phyloP scores from a whole-genome alignment of 2,797 vertebrate genomes.

The Antrozous pallidus region DNA sequence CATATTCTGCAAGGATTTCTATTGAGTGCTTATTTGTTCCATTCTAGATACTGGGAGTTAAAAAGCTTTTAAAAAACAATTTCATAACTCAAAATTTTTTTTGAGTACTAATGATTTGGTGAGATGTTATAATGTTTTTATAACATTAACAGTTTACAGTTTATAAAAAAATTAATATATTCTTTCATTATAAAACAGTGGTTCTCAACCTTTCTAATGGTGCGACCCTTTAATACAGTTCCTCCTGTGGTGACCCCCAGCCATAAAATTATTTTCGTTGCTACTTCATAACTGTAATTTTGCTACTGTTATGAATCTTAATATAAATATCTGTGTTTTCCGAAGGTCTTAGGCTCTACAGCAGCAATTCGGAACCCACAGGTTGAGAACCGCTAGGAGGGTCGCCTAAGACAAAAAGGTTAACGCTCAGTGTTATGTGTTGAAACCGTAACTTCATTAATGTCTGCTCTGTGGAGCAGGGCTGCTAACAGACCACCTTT shows the following conservation, averaged over 20 bases:
- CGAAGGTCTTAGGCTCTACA: too few species aligned
- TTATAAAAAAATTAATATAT: not conserved
- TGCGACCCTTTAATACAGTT: too few species aligned
- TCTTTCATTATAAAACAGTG: not conserved
- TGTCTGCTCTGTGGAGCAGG: not conserved
- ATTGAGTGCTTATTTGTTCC: not conserved
- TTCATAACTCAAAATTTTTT: not conserved
- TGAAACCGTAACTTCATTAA: not conserved
- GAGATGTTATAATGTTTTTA: not conserved
- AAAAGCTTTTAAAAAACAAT: not conserved
- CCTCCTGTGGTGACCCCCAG: too few species aligned
- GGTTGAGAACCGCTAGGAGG: too few species aligned
- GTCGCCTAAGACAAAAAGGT: too few species aligned
- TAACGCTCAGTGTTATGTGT: not conserved
- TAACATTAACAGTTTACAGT: not conserved
- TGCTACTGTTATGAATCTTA: too few species aligned
- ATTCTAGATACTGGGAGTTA: conserved; percentile 37
- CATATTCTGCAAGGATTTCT: not conserved
- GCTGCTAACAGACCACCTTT: not conserved
- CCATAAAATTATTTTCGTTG: too few species aligned
- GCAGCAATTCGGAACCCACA: too few species aligned
- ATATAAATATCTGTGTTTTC: too few species aligned
- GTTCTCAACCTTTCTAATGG: too few species aligned
- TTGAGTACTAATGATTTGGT: not conserved
- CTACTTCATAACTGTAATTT: too few species aligned